Base-by-base conservation (phyloP, 2,888 invertebrate genomes). In the Copidosoma aretas region DNA sequence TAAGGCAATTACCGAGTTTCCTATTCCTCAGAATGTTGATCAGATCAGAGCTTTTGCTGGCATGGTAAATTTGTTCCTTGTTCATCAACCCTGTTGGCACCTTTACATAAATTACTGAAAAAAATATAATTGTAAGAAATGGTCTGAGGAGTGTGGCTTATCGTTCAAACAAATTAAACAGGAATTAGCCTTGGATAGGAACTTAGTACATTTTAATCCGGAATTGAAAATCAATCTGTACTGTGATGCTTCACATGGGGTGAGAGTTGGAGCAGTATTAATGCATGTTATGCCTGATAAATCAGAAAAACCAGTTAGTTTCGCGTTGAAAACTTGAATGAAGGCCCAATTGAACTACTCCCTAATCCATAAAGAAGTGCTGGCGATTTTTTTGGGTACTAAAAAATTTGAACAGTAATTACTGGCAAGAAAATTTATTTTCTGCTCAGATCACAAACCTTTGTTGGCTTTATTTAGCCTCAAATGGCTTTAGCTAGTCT, bases 331-430 rank as follows among this genome's bases (percentile, higher is more conserved):
- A 61, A 74, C 77, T 0, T 68, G 80, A 19, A 73, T 74, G 1
- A 70, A 68, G 51, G 75, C 79, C 12, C 81, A 82, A 71, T 75
- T 77, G 62, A 79, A 77, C 54, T 81, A 81, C 71, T 76, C 77
- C 3, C 75, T 77, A 15, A 75, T 81, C 17, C 77, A 81, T 63
- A 73, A 74, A 41, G 81, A 82, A 70, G 78, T 78, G 0, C 70
- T 82, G 24, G 78, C 79, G 15, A 78, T 82, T 59, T 78, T 75
- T 70, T 81, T 78, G 75, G 77, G 74, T 1, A 73, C 78, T 5
- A 76, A 73, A 39, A 77, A 76, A 53, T 80, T 80, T 68, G 77
- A 79, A 71, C 78, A 81, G 64, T 82, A 80, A 77, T 73, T 82
- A 60, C 72, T 74, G 51, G 80, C 80, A 1, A 71, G 73, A 8